Percentiles rank a stretch among this genome's conserved stretches.
Conservation (phyloP, 2,113 vertebrate species). For the Periophthalmodon schlosseri region DNA sequence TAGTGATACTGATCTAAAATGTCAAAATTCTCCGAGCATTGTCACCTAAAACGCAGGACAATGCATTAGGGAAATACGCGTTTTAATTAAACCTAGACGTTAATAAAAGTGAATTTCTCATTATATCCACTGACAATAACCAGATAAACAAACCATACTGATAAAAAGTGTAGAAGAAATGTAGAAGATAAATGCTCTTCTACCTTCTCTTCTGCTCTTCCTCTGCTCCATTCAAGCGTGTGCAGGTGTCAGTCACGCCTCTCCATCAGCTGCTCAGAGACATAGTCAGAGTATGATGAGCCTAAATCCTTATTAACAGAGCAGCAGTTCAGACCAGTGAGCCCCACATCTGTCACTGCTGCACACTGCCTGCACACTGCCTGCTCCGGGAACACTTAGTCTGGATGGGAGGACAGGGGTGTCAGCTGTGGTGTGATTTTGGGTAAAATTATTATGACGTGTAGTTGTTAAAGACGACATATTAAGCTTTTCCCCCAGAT, state of each 20-base stretch:
- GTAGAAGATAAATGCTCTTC: background rate
- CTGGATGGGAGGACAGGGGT: background rate
- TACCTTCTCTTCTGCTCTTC: background rate
- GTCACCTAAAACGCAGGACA: no score
- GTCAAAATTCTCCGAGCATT: no score
- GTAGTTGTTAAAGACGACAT: no score
- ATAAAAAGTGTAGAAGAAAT: no score
- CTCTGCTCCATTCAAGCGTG: background rate
- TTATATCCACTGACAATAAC: no score
- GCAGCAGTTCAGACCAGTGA: constrained; percentile 4
- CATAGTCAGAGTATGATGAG: background rate
- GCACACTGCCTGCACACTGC: background rate
- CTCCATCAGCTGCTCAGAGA: constrained; percentile 1
- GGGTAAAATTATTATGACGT: no score
- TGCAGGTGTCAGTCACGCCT: constrained; percentile 4
- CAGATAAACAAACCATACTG: no score
- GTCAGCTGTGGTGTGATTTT: background rate
- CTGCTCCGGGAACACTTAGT: background rate
- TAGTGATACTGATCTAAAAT: no score
- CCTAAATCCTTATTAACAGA: constrained; percentile 11
- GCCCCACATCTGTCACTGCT: background rate
- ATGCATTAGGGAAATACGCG: no score
- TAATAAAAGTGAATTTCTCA: no score
- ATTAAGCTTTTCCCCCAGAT: no score
- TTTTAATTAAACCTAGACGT: no score